These are phyloP conservation scores for Ectemnius cavifrons DNA, from an alignment of 2,888 invertebrate species.

Conservation along the genomic window DNA sequence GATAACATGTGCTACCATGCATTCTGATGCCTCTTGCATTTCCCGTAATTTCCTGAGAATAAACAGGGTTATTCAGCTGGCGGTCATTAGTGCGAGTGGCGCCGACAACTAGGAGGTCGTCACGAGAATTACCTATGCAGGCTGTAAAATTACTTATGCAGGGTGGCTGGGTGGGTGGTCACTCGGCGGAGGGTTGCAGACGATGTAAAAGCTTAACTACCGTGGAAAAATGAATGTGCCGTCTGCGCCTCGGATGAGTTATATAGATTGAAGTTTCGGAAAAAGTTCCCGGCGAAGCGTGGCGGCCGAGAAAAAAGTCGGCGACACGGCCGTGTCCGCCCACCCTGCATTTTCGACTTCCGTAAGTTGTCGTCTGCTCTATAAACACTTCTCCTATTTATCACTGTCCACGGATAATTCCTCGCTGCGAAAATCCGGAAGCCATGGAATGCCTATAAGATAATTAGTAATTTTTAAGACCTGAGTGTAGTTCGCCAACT, in stretches of 20 bases:
- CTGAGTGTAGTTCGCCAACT: too few relatives aligned
- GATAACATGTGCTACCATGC: conserved; percentile 17
- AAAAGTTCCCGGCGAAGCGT: conserved; percentile 52
- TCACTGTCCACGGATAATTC: not conserved
- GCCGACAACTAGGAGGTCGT: conserved; percentile 58
- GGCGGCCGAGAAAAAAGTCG: conserved; percentile 24
- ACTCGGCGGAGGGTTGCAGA: conserved; percentile 52
- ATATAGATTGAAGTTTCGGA: conserved; percentile 58
- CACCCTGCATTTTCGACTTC: not conserved
- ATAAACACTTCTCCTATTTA: not conserved
- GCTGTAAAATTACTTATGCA: conserved; percentile 61
- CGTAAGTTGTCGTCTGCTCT: conserved; percentile 13
- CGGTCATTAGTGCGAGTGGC: conserved; percentile 56
- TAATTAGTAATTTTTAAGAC: too few relatives aligned
- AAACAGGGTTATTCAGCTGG: conserved; percentile 60
- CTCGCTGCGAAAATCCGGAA: not conserved
- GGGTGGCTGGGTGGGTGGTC: conserved; percentile 45
- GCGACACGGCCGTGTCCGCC: conserved; percentile 4
- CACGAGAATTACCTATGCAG: conserved; percentile 61
- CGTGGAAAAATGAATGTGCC: conserved; percentile 63
- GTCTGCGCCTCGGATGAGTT: conserved; percentile 55
- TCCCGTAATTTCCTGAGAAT: conserved; percentile 45
- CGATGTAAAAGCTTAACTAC: conserved; percentile 64
- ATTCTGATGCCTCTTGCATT: conserved; percentile 34
- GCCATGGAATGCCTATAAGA: too few relatives aligned